These are phyloP conservation scores for Hoplias malabaricus DNA, from an alignment of 2,113 vertebrate genomes.

Conservation along the genomic window DNA sequence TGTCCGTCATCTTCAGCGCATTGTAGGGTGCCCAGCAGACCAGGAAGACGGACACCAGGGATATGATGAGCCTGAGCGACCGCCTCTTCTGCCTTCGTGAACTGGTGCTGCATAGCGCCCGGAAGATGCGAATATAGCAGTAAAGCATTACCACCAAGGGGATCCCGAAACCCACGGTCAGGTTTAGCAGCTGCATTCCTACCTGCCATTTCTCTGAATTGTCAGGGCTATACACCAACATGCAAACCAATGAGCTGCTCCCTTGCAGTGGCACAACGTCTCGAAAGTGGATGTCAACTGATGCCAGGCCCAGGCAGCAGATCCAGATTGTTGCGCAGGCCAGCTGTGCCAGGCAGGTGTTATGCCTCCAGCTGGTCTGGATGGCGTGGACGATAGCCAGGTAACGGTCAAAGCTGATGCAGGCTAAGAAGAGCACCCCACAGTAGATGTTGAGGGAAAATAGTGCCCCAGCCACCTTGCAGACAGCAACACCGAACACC, in stretches of 20 bases:
- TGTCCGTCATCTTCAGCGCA: constrained; percentile 70
- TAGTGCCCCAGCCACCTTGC: constrained; percentile 75
- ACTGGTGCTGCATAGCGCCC: constrained; percentile 69
- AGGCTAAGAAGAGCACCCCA: constrained; percentile 78
- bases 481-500: constrained; percentile 70
- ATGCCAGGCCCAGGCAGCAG: constrained; percentile 65
- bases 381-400: constrained; percentile 77
- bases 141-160: constrained; percentile 79
- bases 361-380: constrained; percentile 67
- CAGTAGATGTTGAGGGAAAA: constrained; percentile 79
- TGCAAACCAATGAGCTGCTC: constrained; percentile 52
- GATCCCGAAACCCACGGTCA: constrained; percentile 73
- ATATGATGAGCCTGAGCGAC: constrained; percentile 71
- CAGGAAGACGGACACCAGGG: constrained; percentile 73
- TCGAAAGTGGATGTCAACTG: constrained; percentile 69
- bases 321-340: constrained; percentile 73
- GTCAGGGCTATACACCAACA: constrained; percentile 43
- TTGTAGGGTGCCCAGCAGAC: constrained; percentile 81
- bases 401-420: constrained; percentile 82
- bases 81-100: constrained; percentile 72
- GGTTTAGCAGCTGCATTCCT: constrained; percentile 64
- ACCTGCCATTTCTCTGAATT: constrained; percentile 66
- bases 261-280: constrained; percentile 29
- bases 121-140: constrained; percentile 79
- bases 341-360: constrained; percentile 69